Conservation (phyloP, 2,113 vertebrate species). For the Scomber colias region DNA sequence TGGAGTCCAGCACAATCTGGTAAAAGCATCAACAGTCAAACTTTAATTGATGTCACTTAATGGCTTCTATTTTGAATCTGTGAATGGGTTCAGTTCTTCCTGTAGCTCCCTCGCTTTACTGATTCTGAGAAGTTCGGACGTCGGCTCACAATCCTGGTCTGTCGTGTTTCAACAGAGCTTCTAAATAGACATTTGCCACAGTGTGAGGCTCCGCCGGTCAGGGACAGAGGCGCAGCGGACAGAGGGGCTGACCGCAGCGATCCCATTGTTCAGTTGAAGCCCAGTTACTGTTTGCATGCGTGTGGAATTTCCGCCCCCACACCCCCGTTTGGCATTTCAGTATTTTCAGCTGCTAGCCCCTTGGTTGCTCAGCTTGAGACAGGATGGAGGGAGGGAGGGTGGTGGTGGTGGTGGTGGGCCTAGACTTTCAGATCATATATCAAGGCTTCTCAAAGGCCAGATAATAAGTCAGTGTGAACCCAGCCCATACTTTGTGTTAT, state of each 20-base stretch:
- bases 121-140: neutral
- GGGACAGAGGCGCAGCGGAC: constrained; percentile 1
- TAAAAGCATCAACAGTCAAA: neutral
- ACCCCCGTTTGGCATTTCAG: constrained; percentile 61
- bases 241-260: constrained; percentile 72
- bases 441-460: too few relatives aligned
- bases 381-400: constrained; percentile 27
- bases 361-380: constrained; percentile 35
- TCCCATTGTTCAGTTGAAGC: constrained; percentile 69
- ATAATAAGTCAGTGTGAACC: too few relatives aligned
- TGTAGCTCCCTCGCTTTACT: neutral
- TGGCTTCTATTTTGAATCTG: neutral
- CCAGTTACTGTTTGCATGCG: constrained; percentile 57
- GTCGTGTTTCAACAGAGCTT: neutral
- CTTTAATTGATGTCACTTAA: neutral
- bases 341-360: constrained; percentile 69
- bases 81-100: neutral
- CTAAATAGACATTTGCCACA: neutral
- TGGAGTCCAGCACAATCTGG: neutral
- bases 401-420: neutral
- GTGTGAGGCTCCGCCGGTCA: neutral
- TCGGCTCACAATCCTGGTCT: neutral
- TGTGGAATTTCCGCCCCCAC: constrained; percentile 77
- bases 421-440: constrained; percentile 7
- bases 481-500: too few relatives aligned